Base-by-base conservation (phyloP, 2,888 invertebrate species). In the Drosophila atripex region DNA sequence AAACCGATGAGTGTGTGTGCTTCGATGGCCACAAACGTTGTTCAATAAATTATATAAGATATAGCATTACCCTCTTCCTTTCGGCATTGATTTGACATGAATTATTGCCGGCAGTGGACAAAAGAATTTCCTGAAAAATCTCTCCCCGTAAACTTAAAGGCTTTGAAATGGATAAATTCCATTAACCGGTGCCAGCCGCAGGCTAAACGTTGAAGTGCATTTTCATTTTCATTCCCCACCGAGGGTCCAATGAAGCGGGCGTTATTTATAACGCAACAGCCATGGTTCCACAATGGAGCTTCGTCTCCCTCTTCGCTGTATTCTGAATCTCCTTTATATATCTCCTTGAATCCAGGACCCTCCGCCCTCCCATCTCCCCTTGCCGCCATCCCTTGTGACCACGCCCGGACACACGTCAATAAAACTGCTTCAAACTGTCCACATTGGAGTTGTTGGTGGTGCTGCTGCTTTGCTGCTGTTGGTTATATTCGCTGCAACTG, bases 351-450 rank as follows among this genome's bases (percentile, higher is more conserved):
- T 61, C 49, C 32, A 30, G 23, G 46, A 41, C 58, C 49, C 53
- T 39, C 16, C 14, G 45, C 51, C 49, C 35, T 1, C 16, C 18
- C 9, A 18, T 18, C 39, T 8, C 16, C 5, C 3, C 9, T 9
- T 0, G 28, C 28, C 28, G 28, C 35, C 11, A 6, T 41, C 46
- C 53, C 69, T 21, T 35, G 49, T 64, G 72, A 56, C 82, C 76
- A 84, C 79, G 78, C 85, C 82, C 79, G 73, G 77, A 86, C 83
- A 83, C 80, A 84, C 84, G 86, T 85, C 83, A 84, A 82, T 82
- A 82, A 84, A 84, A 83, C 77, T 83, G 80, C 80, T 80, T 80
- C 74, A 85, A 84, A 80, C 79, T 83, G 86, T 85, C 86, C 80
- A 85, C 86, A 76, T 83, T 79, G 76, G 73, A 76, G 71, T 58